Percentiles rank a stretch among this genome's conserved stretches.
phyloP scores from a whole-genome alignment of 2,113 vertebrate genomes.

The Craseonycteris thonglongyai region DNA sequence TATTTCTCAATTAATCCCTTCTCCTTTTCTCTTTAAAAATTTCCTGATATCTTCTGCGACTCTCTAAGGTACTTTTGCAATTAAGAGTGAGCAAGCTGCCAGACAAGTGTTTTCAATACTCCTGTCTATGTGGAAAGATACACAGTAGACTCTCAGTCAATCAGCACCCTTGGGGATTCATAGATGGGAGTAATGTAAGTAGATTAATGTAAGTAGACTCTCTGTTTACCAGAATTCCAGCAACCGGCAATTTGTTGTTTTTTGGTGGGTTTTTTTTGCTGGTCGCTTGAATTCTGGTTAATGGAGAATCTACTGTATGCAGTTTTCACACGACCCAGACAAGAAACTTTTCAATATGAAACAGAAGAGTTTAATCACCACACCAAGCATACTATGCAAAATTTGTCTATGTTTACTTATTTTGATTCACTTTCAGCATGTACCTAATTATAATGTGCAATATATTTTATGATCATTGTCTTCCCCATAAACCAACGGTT shows the following conservation, averaged over 20 bases:
- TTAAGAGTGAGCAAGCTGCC: background rate
- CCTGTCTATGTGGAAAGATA: background rate
- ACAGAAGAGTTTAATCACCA: background rate
- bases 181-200: no score
- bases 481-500: background rate
- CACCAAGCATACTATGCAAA: background rate
- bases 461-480: background rate
- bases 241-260: no score
- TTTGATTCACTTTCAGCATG: background rate
- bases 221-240: no score
- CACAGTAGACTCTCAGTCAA: no score
- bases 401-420: background rate
- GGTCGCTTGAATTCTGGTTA: no score
- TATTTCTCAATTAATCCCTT: background rate
- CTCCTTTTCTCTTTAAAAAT: background rate
- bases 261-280: no score
- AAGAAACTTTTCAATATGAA: background rate
- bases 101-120: background rate
- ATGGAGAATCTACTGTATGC: no score
- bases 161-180: no score
- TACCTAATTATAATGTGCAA: background rate
- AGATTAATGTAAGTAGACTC: no score
- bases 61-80: background rate
- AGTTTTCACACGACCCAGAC: background rate
- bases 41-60: background rate